Base-by-base conservation (phyloP, 1,140 invertebrate genomes). In the Hycleus phaleratus region DNA sequence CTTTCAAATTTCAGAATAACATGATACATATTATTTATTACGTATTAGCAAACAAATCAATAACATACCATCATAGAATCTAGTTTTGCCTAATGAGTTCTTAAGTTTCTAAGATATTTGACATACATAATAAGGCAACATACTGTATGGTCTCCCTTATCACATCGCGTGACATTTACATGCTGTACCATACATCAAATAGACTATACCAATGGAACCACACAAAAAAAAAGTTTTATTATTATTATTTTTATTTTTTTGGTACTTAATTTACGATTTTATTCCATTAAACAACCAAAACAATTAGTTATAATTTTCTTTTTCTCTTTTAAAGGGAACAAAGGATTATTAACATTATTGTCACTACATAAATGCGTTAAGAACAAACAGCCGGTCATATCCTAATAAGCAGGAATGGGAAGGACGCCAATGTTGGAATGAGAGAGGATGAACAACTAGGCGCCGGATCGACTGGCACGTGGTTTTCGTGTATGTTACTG, bases 121-220 rank as follows among this genome's bases (percentile, higher is more conserved):
- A 65, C 60, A 66, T 64, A 61, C 49, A 60, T 60, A 56, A 63
- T 68, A 68, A 68, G 66, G 66, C 66, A 68, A 61, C 66, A 68
- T 64, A 68, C 64, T 61, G 66, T 61, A 65, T 61, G 66, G 64
- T 63, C 62, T 65, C 46, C 54, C 46, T 25, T 47, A 26, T 7
- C 48, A 48, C 46, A 49, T 49, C 12, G 18, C 26, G 48, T 44
- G 26, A 44, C 10, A 47, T 32, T 46, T 60, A 60, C 59, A 46
- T 52, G 52, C 10, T 18, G 39, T 45, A 49, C 45, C 51, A 48
- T 55, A 51, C 58, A 59, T 38, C 40, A 51, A 59, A 49, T 48
- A 49, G 43, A 47, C 38, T 58, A 49, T 49, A 52, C 54, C 38
- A 49, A 43, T 47, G 40, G 44, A 56, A 49, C 46, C 47, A 56